phyloP scores from a whole-genome alignment of 2,888 invertebrate genomes.

The Catocala sponsa region DNA sequence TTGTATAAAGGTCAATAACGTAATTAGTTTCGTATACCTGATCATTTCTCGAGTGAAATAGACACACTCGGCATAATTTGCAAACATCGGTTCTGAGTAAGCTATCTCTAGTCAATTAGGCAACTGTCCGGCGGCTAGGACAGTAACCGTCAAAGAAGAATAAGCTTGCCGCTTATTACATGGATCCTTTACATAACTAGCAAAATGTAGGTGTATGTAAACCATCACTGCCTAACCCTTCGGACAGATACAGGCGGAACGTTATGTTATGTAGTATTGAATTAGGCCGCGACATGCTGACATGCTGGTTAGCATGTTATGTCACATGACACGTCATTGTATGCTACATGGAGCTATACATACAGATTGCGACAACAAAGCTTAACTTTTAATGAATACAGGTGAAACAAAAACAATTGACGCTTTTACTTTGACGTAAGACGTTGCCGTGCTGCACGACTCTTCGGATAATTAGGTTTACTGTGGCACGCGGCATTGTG shows the following conservation, averaged over 20 bases:
- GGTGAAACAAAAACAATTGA: too few species aligned
- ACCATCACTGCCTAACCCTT: background rate
- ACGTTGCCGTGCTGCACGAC: too few species aligned
- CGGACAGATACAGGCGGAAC: background rate
- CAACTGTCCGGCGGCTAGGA: background rate
- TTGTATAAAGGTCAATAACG: constrained; percentile 21
- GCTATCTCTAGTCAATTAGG: background rate
- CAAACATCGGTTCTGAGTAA: background rate
- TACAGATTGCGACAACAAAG: too few species aligned
- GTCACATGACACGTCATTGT: background rate
- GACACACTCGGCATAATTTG: background rate
- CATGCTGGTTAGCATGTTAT: background rate
- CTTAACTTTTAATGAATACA: too few species aligned
- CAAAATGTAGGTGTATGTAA: background rate
- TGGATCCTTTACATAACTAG: background rate
- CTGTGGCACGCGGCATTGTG: background rate
- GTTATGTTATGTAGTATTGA: background rate
- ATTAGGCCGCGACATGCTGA: background rate
- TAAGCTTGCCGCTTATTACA: background rate
- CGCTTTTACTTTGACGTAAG: too few species aligned
- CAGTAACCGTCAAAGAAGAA: background rate
- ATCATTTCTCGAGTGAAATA: background rate
- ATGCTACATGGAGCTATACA: background rate
- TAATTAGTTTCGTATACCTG: constrained; percentile 5
- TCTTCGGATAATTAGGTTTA: too few species aligned